Evolutionary conservation across 2,888 invertebrate genomes (phyloP), one percentile per base, ranked within the genome.

Genomic region (Dynastes tityus): DNA sequence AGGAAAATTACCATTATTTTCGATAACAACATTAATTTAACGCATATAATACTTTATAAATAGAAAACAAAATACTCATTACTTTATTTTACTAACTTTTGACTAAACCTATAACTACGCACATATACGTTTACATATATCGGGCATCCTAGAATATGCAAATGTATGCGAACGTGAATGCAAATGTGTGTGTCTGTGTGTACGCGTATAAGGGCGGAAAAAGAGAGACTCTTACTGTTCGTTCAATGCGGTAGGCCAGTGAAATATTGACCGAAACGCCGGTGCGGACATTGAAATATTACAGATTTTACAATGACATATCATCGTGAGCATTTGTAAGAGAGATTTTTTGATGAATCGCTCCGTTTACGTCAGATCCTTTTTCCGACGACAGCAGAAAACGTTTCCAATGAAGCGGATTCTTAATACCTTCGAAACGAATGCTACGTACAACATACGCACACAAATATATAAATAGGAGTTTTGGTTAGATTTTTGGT

Each of bases 221-320:
- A 73, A 58, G 73, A 73, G 40, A 73, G 73, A 37, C 71, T 71
- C 58, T 71, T 58, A 61, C 73, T 29, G 68, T 49, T 61, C 22
- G 32, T 73, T 61, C 40, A 37, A 73, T 73, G 75, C 71, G 78
- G 78, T 75, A 70, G 80, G 68, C 80, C 80, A 80, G 86, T 88
- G 87, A 88, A 88, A 88, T 88, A 88, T 88, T 85, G 86, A 85
- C 83, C 82, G 84, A 85, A 86, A 87, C 86, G 85, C 85, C 85
- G 87, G 84, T 82, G 84, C 86, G 87, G 89, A 89, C 89, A 87
- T 88, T 83, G 83, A 83, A 82, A 81, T 83, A 83, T 83, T 81
- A 79, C 81, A 85, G 87, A 87, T 88, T 88, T 88, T 86, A 88
- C 86, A 86, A 87, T 88, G 88, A 88, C 88, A 87, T 88, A 89